A percentile compares a stretch with the other conserved stretches of the same genome.
phyloP scores from a whole-genome alignment of 2,888 invertebrate species.

The Oscheius sp. region DNA sequence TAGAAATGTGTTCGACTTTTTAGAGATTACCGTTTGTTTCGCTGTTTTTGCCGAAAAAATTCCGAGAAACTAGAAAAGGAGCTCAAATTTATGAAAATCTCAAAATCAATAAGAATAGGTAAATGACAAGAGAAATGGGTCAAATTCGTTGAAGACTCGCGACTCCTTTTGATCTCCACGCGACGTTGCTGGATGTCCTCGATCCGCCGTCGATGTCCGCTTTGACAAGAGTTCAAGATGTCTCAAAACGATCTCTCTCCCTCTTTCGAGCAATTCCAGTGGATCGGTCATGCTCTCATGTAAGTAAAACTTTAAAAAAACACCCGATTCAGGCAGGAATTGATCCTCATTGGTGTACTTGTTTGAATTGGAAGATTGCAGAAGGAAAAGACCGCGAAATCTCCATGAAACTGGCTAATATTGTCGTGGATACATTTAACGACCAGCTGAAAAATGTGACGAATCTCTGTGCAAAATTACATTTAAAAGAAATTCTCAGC shows the following conservation, averaged over 20 bases:
- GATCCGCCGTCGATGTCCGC: conserved; percentile 71
- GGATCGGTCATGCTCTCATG: conserved; percentile 59
- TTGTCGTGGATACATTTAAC: conserved; percentile 74
- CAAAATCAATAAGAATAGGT: conserved; percentile 55
- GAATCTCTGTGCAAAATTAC: conserved; percentile 70
- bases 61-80: conserved; percentile 55
- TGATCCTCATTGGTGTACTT: conserved; percentile 95
- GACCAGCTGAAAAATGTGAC: conserved; percentile 76
- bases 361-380: conserved; percentile 83
- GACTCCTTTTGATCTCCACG: conserved; percentile 90
- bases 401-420: conserved; percentile 74
- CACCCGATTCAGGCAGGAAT: conserved; percentile 83
- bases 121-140: conserved; percentile 73
- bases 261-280: conserved; percentile 62
- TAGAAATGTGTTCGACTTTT: background rate
- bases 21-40: conserved; percentile 86
- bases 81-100: conserved; percentile 56
- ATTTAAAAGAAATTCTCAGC: conserved; percentile 74
- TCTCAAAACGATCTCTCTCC: conserved; percentile 54
- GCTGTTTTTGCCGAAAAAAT: conserved; percentile 59
- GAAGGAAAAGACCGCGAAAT: conserved; percentile 6
- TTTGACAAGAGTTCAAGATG: conserved; percentile 30
- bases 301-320: background rate
- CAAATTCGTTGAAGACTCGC: conserved; percentile 79
- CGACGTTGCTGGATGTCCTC: conserved; percentile 82